These are phyloP conservation scores for Synanthedon tipuliformis DNA, from an alignment of 2,888 invertebrate species.

Conservation along the genomic window DNA sequence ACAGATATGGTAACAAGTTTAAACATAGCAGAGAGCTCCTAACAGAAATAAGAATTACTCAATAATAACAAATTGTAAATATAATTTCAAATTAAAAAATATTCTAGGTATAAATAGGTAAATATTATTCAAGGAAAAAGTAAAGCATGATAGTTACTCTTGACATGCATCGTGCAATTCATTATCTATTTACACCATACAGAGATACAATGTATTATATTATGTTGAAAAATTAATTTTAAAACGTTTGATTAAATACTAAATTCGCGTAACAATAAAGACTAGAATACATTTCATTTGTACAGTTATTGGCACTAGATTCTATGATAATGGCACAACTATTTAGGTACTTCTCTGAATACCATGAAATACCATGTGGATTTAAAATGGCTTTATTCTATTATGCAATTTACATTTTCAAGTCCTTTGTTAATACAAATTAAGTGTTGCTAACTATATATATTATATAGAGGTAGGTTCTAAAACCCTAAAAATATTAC, in stretches of 20 bases:
- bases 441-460: constrained; percentile 49
- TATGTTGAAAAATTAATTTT: constrained; percentile 49
- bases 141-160: constrained; percentile 15
- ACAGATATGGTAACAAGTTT: constrained; percentile 2
- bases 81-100: constrained; percentile 11
- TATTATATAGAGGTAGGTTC: constrained; percentile 8
- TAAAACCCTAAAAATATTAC: constrained; percentile 41
- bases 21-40: constrained; percentile 20
- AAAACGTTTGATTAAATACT: constrained; percentile 63
- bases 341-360: constrained; percentile 44
- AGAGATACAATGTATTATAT: constrained; percentile 9
- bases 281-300: constrained; percentile 68
- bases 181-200: constrained; percentile 51
- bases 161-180: constrained; percentile 54
- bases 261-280: constrained; percentile 70
- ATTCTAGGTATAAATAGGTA: constrained; percentile 7
- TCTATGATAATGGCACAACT: constrained; percentile 63
- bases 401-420: constrained; percentile 41
- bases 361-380: constrained; percentile 31
- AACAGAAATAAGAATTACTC: constrained; percentile 16
- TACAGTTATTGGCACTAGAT: constrained; percentile 72
- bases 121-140: background rate
- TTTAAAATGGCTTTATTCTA: constrained; percentile 17
- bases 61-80: constrained; percentile 9
- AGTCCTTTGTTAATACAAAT: constrained; percentile 35